Conservation (phyloP, 1,140 invertebrate species). For the Ditylenchus dipsaci region DNA sequence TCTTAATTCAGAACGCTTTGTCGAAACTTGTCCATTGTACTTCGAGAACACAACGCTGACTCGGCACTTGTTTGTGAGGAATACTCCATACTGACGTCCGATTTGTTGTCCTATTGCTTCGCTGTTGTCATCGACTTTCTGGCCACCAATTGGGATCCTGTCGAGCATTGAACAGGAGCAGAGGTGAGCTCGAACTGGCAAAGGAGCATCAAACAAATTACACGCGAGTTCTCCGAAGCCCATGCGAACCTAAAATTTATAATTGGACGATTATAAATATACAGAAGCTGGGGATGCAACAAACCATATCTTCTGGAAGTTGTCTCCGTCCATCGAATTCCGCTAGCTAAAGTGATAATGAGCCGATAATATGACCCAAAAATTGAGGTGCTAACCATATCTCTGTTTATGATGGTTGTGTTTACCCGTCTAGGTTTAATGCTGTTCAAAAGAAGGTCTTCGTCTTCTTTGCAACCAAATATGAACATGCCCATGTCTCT, state of each 20-base stretch:
- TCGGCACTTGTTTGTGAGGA: conserved; percentile 26
- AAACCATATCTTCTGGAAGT: background rate
- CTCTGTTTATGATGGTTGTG: conserved; percentile 28
- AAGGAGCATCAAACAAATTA: conserved; percentile 38
- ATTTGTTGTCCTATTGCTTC: conserved; percentile 30
- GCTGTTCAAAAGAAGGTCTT: conserved; percentile 18
- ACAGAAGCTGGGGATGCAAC: background rate
- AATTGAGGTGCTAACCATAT: conserved; percentile 10
- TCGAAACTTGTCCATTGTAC: conserved; percentile 7
- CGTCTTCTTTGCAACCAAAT: conserved; percentile 42
- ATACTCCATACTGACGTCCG: conserved; percentile 15
- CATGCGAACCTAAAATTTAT: conserved; percentile 9
- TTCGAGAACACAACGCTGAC: conserved; percentile 22
- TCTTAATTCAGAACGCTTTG: conserved; percentile 15
- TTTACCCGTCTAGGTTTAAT: conserved; percentile 17
- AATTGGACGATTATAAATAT: too few relatives aligned
- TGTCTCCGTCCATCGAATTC: background rate
- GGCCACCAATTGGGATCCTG: conserved; percentile 30
- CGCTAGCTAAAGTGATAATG: conserved; percentile 9
- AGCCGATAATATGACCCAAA: background rate
- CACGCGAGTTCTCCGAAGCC: conserved; percentile 35
- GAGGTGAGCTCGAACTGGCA: conserved; percentile 35
- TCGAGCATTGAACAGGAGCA: conserved; percentile 29
- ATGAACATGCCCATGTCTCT: conserved; percentile 47
- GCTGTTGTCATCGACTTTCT: conserved; percentile 24